Evolutionary conservation across 1,140 invertebrate species (phyloP).

Genomic region (Diachasma alloeum): DNA sequence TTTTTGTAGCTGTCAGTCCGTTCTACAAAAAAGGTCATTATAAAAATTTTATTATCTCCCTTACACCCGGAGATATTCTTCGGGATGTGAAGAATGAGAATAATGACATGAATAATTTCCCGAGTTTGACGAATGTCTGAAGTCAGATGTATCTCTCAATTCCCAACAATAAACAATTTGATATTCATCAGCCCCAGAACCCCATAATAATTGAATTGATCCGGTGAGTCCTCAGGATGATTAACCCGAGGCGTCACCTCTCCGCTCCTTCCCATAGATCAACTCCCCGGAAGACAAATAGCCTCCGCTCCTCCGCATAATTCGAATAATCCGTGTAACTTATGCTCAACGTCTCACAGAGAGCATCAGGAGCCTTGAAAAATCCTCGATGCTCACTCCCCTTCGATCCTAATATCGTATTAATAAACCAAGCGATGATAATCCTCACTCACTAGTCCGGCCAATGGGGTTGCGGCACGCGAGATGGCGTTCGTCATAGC

Average conservation of each 20-base stretch:
- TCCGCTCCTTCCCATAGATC: background rate
- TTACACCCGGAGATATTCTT: no score
- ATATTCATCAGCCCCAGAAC: background rate
- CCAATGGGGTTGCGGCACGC: background rate
- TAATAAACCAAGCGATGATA: slow-evolving; percentile 17
- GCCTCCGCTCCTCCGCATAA: slow-evolving; percentile 1
- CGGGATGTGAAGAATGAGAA: no score
- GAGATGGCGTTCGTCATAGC: background rate
- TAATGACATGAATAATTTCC: no score
- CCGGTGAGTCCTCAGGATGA: background rate
- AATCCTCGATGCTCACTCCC: background rate
- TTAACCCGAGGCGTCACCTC: background rate
- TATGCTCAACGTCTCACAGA: background rate
- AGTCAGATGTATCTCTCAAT: background rate
- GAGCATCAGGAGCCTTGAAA: background rate
- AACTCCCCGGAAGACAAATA: background rate
- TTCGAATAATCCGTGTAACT: slow-evolving; percentile 22
- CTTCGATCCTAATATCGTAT: slow-evolving; percentile 18
- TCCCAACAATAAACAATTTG: background rate
- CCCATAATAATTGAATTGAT: background rate
- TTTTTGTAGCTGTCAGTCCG: no score
- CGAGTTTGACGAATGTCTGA: background rate
- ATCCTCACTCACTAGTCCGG: background rate
- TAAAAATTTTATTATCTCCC: no score
- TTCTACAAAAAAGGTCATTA: no score